Evolutionary conservation across 2,888 invertebrate species (phyloP), one percentile per base, ranked within the genome.

Genomic region (Phalera bucephala): DNA sequence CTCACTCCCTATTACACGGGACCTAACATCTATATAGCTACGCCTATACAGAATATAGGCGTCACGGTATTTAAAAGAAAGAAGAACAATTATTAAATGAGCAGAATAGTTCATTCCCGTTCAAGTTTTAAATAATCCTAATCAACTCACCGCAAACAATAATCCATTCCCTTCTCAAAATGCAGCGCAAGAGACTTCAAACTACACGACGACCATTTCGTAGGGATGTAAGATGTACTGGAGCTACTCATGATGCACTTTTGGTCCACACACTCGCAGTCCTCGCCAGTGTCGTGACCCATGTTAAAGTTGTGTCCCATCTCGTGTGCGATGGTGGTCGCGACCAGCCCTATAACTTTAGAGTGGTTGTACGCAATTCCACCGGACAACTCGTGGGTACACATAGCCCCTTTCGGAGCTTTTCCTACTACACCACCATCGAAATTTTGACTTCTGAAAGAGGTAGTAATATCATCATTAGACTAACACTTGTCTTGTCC

Each of bases 161-260:
- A 97, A 82, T 99, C 99, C 96, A 98, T 97, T 10, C 98, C 98
- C 52, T 96, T 95, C 50, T 96, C 95, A 75, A 98, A 97, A 0
- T 97, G 96, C 36, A 96, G 90, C 1, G 96, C 94, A 31, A 99
- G 85, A 57, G 96, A 95, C 64, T 96, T 95, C 52, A 96, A 89
- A 59, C 98, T 98, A 80, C 99, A 99, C 0, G 96, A 94, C 6
- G 98, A 98, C 99, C 99, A 99, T 62, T 95, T 95, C 0, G 93
- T 93, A 0, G 97, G 97, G 10, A 92, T 92, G 3, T 93, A 91
- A 0, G 93, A 94, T 51, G 97, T 96, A 61, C 97, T 97, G 8
- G 96, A 96, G 0, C 98, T 95, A 3, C 97, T 95, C 99, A 99
- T 99, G 53, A 99, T 98, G 69, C 99, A 99, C 52, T 95, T 94